Conservation (phyloP, 2,113 vertebrate genomes). For the Salvelinus fontinalis region DNA sequence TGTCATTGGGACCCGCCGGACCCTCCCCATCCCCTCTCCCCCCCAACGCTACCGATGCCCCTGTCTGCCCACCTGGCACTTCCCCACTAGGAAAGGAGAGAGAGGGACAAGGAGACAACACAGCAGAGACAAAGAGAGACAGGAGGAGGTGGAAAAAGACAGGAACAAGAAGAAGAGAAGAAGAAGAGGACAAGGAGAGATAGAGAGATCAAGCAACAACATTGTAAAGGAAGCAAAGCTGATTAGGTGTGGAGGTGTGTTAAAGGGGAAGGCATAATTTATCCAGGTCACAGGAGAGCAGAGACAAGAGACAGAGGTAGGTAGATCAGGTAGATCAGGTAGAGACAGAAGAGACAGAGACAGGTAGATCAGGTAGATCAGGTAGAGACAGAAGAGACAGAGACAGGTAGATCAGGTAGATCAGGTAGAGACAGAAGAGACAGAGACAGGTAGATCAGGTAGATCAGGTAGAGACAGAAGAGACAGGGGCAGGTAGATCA, state of each 20-base stretch:
- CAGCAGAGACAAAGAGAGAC: conserved; percentile 64
- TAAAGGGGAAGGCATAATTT: conserved; percentile 42
- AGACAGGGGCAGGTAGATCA: too few species aligned
- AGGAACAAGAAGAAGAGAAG: conserved; percentile 44
- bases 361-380: too few species aligned
- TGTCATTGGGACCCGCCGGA: conserved; percentile 89
- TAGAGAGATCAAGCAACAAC: conserved; percentile 29
- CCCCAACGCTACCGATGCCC: conserved; percentile 89
- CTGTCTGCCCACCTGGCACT: conserved; percentile 87
- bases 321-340: too few species aligned
- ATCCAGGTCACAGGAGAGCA: background rate
- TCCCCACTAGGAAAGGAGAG: conserved; percentile 83
- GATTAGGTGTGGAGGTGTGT: conserved; percentile 29
- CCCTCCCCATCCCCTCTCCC: conserved; percentile 84
- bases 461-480: conserved; percentile 49
- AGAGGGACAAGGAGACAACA: conserved; percentile 50
- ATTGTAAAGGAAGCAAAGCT: conserved; percentile 59
- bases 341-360: too few species aligned
- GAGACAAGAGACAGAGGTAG: conserved; percentile 34
- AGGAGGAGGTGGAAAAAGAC: conserved; percentile 42
- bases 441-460: background rate
- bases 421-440: too few species aligned
- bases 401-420: too few species aligned
- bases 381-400: too few species aligned
- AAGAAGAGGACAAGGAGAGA: conserved; percentile 48